Base-by-base conservation (phyloP, 2,888 invertebrate genomes). In the Heliconius sara region DNA sequence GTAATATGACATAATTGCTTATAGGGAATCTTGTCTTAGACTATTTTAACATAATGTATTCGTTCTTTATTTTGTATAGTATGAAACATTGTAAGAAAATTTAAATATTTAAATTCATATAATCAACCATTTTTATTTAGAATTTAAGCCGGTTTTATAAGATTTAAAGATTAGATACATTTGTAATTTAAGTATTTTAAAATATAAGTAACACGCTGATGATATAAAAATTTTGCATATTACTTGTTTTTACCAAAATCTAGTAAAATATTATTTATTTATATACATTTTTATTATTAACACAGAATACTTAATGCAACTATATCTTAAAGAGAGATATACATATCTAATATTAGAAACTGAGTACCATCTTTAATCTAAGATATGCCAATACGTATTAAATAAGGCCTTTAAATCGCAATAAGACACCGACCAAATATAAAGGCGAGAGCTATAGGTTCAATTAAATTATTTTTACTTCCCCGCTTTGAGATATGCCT, bases 51-150 rank as follows among this genome's bases (percentile, higher is more conserved):
- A 6, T 43, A 68, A 68, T 47, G 47, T 47, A 68, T 43, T 68
- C n/a, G 43, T 27, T 67, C 34, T 16, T 67, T 7, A 67, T 70
- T 70, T 70, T 70, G 27, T 70, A 47, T 47, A 47, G 16, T n/a
- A 47, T 7, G 25, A 39, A 39, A 7, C 43, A 7, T 47, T 47
- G 16, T 19, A 0, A 7, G 47, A 70, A 70, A 70, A 47, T 70
- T n/a, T 43, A 70, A 70, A 70, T 70, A 70, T 13, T 70, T n/a
- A 43, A 25, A 70, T 39, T 70, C n/a, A 13, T 70, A 70, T 9
- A 43, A 43, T 9, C 25, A 7, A 9, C 43, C 25, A 43, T 70
- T 43, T 68, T 39, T 68, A 63, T 63, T 25, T 63, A 3, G 10
- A 52, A 52, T 0, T n/a, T n/a, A 0, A 52, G 52, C 52, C 2